phyloP scores from a whole-genome alignment of 2,888 invertebrate genomes.

The Leucozona laternaria region DNA sequence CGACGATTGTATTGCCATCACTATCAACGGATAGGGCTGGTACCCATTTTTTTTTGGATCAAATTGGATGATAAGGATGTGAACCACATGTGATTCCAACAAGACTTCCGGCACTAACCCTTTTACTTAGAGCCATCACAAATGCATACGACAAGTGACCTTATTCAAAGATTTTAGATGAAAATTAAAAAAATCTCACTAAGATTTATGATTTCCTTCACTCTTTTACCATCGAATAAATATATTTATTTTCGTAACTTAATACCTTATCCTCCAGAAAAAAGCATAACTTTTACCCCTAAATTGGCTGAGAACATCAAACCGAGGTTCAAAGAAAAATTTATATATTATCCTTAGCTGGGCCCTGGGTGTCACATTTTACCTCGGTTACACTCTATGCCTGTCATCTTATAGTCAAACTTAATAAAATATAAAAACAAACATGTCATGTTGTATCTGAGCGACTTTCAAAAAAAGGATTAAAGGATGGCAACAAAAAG shows the following conservation, averaged over 20 bases:
- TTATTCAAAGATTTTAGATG: too few species aligned
- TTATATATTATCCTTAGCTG: neutral
- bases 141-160: too few species aligned
- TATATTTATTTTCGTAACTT: neutral
- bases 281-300: neutral
- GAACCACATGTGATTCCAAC: too few species aligned
- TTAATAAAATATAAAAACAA: neutral
- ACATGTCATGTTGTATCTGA: neutral
- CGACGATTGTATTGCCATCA: too few species aligned
- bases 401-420: neutral
- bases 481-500: slow-evolving; percentile 35
- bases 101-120: too few species aligned
- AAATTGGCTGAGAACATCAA: neutral
- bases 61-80: too few species aligned
- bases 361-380: neutral
- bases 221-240: too few species aligned
- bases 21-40: too few species aligned
- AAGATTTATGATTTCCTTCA: too few species aligned
- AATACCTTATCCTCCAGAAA: neutral
- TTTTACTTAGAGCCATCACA: too few species aligned
- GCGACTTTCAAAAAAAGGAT: neutral
- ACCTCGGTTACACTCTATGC: neutral
- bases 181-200: too few species aligned
- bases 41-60: too few species aligned
- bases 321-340: neutral